Percentiles rank a stretch among this genome's conserved stretches.
These are phyloP conservation scores for Heliconius erato DNA, from an alignment of 2,888 invertebrate genomes.

Conservation along the genomic window DNA sequence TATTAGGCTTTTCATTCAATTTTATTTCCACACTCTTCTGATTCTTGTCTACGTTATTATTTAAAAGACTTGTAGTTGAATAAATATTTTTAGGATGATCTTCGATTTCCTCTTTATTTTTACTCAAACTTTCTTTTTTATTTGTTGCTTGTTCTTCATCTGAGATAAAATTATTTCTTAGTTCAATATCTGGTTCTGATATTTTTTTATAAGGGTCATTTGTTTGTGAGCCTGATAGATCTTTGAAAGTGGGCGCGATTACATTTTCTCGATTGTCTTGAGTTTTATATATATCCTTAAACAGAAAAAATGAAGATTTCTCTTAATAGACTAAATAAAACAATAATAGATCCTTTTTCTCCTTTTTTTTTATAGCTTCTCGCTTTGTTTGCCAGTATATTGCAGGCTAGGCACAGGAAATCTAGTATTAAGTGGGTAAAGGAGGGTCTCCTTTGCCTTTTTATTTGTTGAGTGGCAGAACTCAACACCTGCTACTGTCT, in stretches of 20 bases:
- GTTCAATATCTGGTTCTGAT: neutral
- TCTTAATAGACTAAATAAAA: neutral
- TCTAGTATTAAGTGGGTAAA: too few species aligned
- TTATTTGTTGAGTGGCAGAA: too few species aligned
- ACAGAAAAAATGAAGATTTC: neutral
- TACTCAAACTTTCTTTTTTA: neutral
- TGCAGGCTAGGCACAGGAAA: too few species aligned
- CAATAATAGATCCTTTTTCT: too few species aligned
- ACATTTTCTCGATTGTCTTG: neutral
- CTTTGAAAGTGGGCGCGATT: neutral
- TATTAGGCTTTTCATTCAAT: neutral
- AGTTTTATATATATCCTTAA: constrained; percentile 3
- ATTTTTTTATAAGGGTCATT: constrained; percentile 18
- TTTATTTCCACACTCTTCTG: neutral
- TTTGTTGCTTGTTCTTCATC: neutral
- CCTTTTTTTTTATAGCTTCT: neutral
- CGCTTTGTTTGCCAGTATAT: neutral
- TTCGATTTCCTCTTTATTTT: constrained; percentile 10
- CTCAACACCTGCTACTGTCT: too few species aligned
- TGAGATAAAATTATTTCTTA: neutral
- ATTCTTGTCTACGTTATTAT: neutral
- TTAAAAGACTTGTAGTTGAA: neutral
- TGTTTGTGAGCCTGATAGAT: constrained; percentile 21
- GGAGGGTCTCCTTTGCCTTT: too few species aligned
- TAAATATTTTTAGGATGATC: neutral